Base-by-base conservation (phyloP, 2,797 vertebrate species). In the Notolabrus celidotus region DNA sequence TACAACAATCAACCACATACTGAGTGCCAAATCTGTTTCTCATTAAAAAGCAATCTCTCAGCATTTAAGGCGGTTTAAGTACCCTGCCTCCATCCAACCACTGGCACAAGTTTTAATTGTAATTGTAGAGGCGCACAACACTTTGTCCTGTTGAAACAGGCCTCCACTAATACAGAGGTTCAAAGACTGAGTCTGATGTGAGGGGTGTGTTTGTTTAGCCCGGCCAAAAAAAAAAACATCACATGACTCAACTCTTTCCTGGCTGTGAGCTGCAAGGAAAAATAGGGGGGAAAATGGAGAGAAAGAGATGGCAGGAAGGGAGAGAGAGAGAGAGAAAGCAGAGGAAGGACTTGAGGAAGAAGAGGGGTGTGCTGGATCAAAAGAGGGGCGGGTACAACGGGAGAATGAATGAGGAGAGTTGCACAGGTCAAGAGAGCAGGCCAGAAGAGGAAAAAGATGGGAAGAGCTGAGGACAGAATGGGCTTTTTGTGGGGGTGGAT, bases 31-130 rank as follows among this genome's bases (percentile, higher is more conserved):
- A 83, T 74, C 66, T 89, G 89, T 68, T 86, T 70, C 77, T 84
- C 76, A 83, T 91, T 90, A 88, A 82, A 90, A 86, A 80, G 64
- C 71, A 71, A 82, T 87, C 70, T 71, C 55, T 80, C 36, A 17
- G 55, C 71, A 67, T 31, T 74, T 77, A 68, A 59, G 56, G 56
- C 25, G 4, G 42, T 83, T 82, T 75, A 57, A 76, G 47, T 53
- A 42, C 67, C 25, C 22, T 22, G 64, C 51, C 62, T 77, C 59
- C 20, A 10, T 46, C 11, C n/a, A 77, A 80, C 63, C 47, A 47
- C 61, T 60, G 69, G 56, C 39, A 63, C 56, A 77, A 56, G 69
- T 65, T 80, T 82, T 76, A 80, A 85, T 80, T 61, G 49, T 60
- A 65, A 77, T 70, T 51, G 56, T 50, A 33, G 53, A 68, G 25